Evolutionary conservation across 1,140 invertebrate genomes (phyloP).

Genomic region (Lepidurus couesii): DNA sequence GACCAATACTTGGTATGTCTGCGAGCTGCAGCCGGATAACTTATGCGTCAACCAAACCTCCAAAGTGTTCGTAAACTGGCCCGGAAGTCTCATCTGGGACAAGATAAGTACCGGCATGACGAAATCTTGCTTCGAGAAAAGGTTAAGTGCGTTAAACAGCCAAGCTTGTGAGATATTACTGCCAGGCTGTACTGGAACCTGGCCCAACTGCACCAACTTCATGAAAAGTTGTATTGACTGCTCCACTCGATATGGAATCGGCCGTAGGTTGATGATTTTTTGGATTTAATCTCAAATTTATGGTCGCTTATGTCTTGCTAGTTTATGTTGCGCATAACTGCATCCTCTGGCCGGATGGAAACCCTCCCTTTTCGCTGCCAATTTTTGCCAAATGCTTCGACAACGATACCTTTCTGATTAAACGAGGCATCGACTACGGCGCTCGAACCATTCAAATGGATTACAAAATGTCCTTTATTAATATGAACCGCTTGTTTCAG

Average conservation of each 20-base stretch:
- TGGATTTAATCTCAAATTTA: neutral
- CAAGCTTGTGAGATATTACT: neutral
- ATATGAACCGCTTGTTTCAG: neutral
- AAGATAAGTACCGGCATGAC: neutral
- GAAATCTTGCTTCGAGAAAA: neutral
- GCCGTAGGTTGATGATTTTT: neutral
- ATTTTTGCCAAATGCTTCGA: neutral
- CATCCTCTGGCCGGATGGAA: neutral
- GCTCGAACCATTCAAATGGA: neutral
- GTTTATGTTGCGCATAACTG: neutral
- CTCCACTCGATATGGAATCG: neutral
- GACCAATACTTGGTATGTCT: neutral
- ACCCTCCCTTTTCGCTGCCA: neutral
- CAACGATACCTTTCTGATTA: neutral
- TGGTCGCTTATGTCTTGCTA: neutral
- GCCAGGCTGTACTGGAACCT: neutral
- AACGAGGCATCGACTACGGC: neutral
- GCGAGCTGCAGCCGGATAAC: neutral
- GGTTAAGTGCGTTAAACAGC: neutral
- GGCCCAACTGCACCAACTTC: neutral
- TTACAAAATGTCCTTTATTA: neutral
- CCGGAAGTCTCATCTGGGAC: neutral
- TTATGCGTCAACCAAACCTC: neutral
- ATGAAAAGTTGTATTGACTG: neutral
- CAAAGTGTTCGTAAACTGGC: neutral